Base-by-base conservation (phyloP, 1,140 invertebrate genomes). In the Himalopsyche phryganea region DNA sequence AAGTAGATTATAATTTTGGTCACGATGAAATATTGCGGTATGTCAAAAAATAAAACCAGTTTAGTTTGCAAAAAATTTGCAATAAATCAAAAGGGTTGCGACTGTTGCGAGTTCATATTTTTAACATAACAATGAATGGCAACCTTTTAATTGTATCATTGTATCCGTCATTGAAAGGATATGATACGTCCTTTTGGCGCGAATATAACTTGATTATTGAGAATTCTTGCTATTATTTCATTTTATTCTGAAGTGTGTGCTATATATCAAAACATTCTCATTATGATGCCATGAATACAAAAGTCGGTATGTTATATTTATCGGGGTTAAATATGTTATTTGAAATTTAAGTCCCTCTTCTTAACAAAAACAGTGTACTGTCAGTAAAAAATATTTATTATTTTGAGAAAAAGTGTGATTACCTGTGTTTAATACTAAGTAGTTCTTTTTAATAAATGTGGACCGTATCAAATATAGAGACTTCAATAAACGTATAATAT, bases 61-160 rank as follows among this genome's bases (percentile, higher is more conserved):
- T 17, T 17, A 19, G 2, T n/a, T 35, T 36, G 7, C 35, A 32
- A 32, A 44, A n/a, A 5, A 53, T 47, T 17, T 10, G 35, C 45
- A 40, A 35, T 56, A 56, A 56, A 56, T 56, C 53, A 56, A 23
- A 6, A 20, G 35, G 19, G 32, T n/a, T n/a, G n/a, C n/a, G n/a
- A n/a, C n/a, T n/a, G 7, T 36, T 44, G 3, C 10, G 6, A 17
- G 13, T 44, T 44, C 10, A 28, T 20, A 3, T 6, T 1, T 19
- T 50, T 50, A 44, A 44, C 55, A 50, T 50, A 35, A 58, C 55
- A 51, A 58, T 38, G 28, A 17, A 15, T 9, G 33, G 38, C 13
- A 38, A 63, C 56, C 56, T 63, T 63, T 63, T 63, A 63, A 63
- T 63, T 63, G 55, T 63, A 51, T 59, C 51, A 58, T 63, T 63